phyloP scores from a whole-genome alignment of 2,113 vertebrate genomes.

The Epinephelus lanceolatus region DNA sequence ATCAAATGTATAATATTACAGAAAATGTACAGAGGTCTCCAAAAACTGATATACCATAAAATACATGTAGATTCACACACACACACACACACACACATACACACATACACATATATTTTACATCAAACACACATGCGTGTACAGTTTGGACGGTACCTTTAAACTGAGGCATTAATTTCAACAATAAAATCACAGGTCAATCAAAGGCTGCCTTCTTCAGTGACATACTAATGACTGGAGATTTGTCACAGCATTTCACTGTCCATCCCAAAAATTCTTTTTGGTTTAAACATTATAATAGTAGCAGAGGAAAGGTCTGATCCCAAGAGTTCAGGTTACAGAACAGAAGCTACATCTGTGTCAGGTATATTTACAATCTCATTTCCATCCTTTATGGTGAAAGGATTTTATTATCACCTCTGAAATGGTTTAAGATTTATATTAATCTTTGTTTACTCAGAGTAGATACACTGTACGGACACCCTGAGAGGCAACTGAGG shows the following conservation, averaged over 20 bases:
- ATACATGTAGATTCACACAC: constrained; percentile 14
- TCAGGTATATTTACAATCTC: background rate
- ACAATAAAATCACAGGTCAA: background rate
- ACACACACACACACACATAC: background rate
- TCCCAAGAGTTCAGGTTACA: background rate
- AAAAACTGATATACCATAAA: background rate
- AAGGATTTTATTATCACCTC: background rate
- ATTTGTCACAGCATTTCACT: constrained; percentile 6
- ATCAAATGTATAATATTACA: constrained; percentile 32
- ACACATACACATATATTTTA: background rate
- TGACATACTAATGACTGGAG: background rate
- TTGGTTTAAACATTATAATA: background rate
- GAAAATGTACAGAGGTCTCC: background rate
- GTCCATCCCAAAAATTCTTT: background rate
- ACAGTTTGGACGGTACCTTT: constrained; percentile 24
- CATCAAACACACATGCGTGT: constrained; percentile 3
- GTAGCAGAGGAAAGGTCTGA: background rate
- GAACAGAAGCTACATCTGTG: constrained; percentile 2
- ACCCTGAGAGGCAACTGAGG: too few relatives aligned
- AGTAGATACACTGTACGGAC: background rate
- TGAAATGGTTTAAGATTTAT: constrained; percentile 28
- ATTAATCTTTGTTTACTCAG: background rate
- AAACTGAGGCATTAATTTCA: background rate
- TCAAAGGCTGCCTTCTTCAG: background rate
- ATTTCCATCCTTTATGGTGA: background rate